These are phyloP conservation scores for Latrodectus elegans DNA, from an alignment of 2,888 invertebrate genomes.

Conservation along the genomic window DNA sequence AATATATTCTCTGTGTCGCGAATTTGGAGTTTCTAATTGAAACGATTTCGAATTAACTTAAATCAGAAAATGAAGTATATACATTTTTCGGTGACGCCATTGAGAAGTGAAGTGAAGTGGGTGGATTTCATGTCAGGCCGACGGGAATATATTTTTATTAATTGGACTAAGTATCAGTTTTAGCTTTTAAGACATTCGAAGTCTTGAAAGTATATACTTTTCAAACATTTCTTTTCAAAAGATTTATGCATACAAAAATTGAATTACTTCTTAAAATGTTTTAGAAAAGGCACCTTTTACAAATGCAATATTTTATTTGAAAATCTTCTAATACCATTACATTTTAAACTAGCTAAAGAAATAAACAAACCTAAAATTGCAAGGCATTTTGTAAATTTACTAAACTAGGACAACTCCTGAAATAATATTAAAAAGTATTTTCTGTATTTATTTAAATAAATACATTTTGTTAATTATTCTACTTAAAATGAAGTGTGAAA, in stretches of 20 bases:
- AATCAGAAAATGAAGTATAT: constrained; percentile 32
- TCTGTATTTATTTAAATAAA: too few species aligned
- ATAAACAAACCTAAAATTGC: too few species aligned
- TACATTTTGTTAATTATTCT: too few species aligned
- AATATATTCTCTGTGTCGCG: constrained; percentile 18
- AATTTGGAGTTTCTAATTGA: constrained; percentile 65
- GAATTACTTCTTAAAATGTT: background rate
- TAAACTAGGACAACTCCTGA: too few species aligned
- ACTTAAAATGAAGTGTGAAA: too few species aligned
- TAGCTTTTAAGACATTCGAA: background rate
- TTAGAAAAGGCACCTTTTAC: background rate
- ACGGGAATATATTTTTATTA: constrained; percentile 3
- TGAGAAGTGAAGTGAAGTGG: constrained; percentile 33
- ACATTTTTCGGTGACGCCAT: constrained; percentile 43
- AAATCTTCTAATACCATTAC: too few species aligned
- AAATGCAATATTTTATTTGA: too few species aligned
- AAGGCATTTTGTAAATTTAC: too few species aligned
- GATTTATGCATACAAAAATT: background rate
- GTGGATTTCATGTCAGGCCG: constrained; percentile 2
- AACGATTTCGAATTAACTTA: constrained; percentile 37
- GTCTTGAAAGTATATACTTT: background rate
- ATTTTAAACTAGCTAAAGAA: too few species aligned
- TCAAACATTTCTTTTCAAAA: background rate
- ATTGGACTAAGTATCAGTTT: background rate
- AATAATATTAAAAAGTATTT: too few species aligned